These are phyloP conservation scores for Carettochelys insculpta DNA, from an alignment of 2,113 vertebrate genomes.

Conservation along the genomic window DNA sequence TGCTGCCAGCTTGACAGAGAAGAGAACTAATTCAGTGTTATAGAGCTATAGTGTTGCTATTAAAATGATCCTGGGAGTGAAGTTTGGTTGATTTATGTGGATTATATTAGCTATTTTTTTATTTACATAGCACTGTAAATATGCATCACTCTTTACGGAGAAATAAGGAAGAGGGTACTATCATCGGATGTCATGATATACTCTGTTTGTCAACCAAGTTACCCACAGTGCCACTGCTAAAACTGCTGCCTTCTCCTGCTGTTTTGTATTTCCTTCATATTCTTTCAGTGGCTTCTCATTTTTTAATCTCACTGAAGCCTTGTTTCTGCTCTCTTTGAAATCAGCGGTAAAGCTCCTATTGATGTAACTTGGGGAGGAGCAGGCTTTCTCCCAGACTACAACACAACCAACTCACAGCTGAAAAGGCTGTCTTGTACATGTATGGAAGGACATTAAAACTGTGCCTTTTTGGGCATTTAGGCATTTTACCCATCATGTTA, in stretches of 20 bases:
- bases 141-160: background rate
- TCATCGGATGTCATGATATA: background rate
- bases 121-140: background rate
- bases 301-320: background rate
- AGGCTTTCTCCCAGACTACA: background rate
- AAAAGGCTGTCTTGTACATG: too few species aligned
- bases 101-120: background rate
- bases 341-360: background rate
- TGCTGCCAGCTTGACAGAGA: slow-evolving; percentile 28
- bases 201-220: background rate
- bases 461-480: background rate
- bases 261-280: background rate
- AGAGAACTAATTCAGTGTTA: background rate
- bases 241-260: background rate
- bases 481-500: background rate
- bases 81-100: background rate
- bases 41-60: background rate
- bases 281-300: background rate
- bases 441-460: too few species aligned
- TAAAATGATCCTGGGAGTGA: background rate
- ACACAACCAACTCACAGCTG: background rate
- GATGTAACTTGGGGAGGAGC: background rate
- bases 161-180: background rate
- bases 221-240: background rate
- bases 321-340: background rate